phyloP scores from a whole-genome alignment of 1,140 invertebrate species.

The Phenacoccus solenopsis region DNA sequence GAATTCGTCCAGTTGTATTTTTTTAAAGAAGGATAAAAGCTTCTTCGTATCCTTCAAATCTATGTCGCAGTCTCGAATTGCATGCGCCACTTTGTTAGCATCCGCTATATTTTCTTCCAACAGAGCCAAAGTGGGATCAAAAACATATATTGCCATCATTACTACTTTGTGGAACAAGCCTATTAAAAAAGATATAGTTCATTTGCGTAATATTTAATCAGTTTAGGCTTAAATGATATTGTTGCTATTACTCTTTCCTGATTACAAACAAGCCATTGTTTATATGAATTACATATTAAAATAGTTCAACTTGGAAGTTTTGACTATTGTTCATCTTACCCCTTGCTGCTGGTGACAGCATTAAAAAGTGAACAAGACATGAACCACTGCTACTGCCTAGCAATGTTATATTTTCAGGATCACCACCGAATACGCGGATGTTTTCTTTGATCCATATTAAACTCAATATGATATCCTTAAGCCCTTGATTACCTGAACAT shows the following conservation, averaged over 20 bases:
- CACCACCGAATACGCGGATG: conserved; percentile 70
- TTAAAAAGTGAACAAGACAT: conserved; percentile 74
- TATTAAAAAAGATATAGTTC: no score
- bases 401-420: conserved; percentile 67
- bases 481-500: conserved; percentile 57
- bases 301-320: no score
- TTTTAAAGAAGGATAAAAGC: no score
- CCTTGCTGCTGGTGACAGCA: conserved; percentile 56
- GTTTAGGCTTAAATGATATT: background rate
- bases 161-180: background rate
- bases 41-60: background rate
- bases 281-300: no score
- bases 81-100: background rate
- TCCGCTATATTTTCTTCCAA: background rate
- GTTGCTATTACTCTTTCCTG: no score
- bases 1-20: no score
- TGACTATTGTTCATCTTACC: conserved; percentile 39
- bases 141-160: background rate
- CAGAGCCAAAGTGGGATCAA: background rate
- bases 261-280: no score
- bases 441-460: conserved; percentile 78
- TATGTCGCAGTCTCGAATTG: background rate
- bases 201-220: background rate
- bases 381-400: conserved; percentile 90
- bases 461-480: conserved; percentile 78